These are phyloP conservation scores for Homarus gammarus DNA, from an alignment of 2,888 invertebrate species.

Conservation along the genomic window DNA sequence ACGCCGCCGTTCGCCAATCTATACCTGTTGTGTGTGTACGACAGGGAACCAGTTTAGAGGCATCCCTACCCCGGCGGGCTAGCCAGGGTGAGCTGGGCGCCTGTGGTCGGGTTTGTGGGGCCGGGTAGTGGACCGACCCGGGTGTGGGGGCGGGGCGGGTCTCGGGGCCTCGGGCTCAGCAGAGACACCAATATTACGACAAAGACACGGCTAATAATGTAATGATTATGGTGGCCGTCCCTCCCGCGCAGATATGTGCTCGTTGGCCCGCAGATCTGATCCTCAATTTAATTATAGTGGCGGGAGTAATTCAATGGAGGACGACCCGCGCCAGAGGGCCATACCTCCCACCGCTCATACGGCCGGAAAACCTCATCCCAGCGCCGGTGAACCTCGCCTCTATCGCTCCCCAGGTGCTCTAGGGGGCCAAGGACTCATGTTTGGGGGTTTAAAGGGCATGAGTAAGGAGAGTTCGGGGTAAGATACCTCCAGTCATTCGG, in stretches of 20 bases:
- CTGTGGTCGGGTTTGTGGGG: too few species aligned
- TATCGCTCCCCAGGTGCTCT: neutral
- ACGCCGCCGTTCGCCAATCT: too few species aligned
- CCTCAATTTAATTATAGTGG: conserved; percentile 69
- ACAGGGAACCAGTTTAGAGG: too few species aligned
- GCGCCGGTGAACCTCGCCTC: neutral
- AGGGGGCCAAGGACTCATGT: conserved; percentile 20
- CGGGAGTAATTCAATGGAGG: conserved; percentile 57
- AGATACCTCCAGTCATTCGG: conserved; percentile 46
- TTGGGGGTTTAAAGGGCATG: conserved; percentile 58
- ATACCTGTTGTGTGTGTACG: too few species aligned
- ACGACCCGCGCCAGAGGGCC: conserved; percentile 11
- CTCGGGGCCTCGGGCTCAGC: conserved; percentile 36
- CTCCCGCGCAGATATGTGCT: conserved; percentile 44
- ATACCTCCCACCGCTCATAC: neutral
- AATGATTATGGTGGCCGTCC: conserved; percentile 61
- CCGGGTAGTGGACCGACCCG: too few species aligned
- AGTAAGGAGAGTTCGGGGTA: conserved; percentile 13
- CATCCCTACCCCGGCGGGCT: too few species aligned
- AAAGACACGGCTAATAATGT: conserved; percentile 71
- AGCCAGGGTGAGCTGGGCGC: too few species aligned
- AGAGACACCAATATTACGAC: conserved; percentile 72
- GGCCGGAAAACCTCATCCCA: neutral
- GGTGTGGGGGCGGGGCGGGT: too few species aligned
- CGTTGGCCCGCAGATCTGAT: conserved; percentile 63